Base-by-base conservation (phyloP, 2,113 vertebrate species). In the Anarrhichthys ocellatus region DNA sequence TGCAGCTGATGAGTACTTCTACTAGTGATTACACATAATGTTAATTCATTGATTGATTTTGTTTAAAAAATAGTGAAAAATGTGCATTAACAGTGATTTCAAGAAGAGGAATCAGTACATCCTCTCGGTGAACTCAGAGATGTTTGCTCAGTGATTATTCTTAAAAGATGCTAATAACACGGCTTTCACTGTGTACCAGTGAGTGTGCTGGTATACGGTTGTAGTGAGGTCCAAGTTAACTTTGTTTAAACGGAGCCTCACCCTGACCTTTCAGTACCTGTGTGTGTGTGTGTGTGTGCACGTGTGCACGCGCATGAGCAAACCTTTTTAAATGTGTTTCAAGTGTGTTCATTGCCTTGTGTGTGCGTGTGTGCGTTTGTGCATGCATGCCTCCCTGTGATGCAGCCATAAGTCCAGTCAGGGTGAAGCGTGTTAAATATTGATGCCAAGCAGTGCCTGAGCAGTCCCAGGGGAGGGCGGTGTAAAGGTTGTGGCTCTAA, bases 401-500 rank as follows among this genome's bases (percentile, higher is more conserved):
- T 80, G 73, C 63, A 1, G 59, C 76, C 27, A 14, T 61, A 54
- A 72, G 81, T 81, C 71, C 71, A 72, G 81, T 88, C 78, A 63
- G 67, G 87, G 61, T 82, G 85, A 42, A 67, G 34, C 22, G 67
- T 83, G 84, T 90, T 91, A 90, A 90, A 91, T 91, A 92, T 91
- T 91, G 82, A 91, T 92, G 85, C 32, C 36, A 24, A 40, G 77
- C 62, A 27, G 78, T 62, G 73, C 15, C 78, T 83, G 90, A 83
- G 73, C 67, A 6, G 54, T 82, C 88, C 74, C 70, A 6, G 54
- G 78, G 88, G 88, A 77, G 69, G 38, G 20, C 18, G 46, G 83
- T 42, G 81, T 86, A 92, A 93, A 91, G 90, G 88, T 91, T 88
- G 81, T 84, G 80, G 73, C 89, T 86, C 67, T 76, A 84, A 79